Evolutionary conservation across 1,140 invertebrate species (phyloP), one percentile per base, ranked within the genome.

Genomic region (Manduca sexta): DNA sequence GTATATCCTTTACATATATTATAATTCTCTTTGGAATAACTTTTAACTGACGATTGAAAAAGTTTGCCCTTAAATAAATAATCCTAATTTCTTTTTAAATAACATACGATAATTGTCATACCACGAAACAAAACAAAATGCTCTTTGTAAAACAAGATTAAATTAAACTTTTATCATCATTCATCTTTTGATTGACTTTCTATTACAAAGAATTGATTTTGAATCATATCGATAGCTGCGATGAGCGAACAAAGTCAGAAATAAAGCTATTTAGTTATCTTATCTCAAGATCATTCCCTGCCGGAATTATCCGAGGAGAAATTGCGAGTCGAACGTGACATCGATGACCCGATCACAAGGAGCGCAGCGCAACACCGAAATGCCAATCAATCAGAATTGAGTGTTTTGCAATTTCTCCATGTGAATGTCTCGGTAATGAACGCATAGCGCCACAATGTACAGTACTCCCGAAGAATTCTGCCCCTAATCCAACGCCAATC

Each of bases 111-210:
- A 26, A 26, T 5, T 26, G 4, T 26, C 21, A 26, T 26, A 5
- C 21, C 21, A 26, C 8, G 21, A 5, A 3, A 26, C 21, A 5
- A 26, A 26, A 26, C 21, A 26, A 26, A 26, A 26, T 26, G 4
- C 0, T 26, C 21, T 26, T 26, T 26, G 21, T 26, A 5, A 26
- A 7, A 43, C 13, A 14, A 12, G 41, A 14, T 29, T 30, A 43
- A 30, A 26, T 43, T 43, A 43, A 41, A 7, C 14, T 12, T 15
- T 43, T 43, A 43, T 43, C 41, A 30, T 10, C 41, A 31, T 63
- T 63, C 55, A 81, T 77, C 73, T 70, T 15, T 31, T 76, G 74
- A 80, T 78, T 82, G 65, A 73, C 78, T 84, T 84, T 82, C 78
- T 79, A 45, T 35, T 45, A 82, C 54, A 56, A 62, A 57, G 60